These are phyloP conservation scores for Phocides pigmalion DNA, from an alignment of 1,140 invertebrate species.

Conservation along the genomic window DNA sequence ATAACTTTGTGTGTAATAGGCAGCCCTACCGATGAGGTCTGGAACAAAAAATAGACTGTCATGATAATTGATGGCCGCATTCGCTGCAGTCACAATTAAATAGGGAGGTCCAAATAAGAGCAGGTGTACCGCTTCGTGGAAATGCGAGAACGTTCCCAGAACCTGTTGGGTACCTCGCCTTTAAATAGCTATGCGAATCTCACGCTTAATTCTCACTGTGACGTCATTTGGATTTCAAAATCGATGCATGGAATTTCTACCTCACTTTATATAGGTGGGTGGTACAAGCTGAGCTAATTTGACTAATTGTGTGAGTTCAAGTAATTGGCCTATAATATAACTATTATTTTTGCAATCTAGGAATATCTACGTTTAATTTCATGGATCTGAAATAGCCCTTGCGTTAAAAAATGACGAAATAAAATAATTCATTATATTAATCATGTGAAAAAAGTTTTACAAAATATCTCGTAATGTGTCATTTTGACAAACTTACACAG, in stretches of 20 bases:
- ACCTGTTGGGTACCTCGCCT: conserved; percentile 53
- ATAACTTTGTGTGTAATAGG: background rate
- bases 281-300: background rate
- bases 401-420: too few species aligned
- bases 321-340: background rate
- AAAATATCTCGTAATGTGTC: too few species aligned
- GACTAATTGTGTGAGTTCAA: background rate
- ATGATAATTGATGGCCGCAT: conserved; percentile 69
- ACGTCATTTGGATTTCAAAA: conserved; percentile 56
- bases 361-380: too few species aligned
- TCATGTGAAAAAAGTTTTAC: too few species aligned
- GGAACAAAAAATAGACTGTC: conserved; percentile 55
- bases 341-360: too few species aligned
- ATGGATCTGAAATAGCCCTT: too few species aligned
- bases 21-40: conserved; percentile 20
- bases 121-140: conserved; percentile 69
- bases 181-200: conserved; percentile 51
- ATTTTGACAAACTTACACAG: too few species aligned
- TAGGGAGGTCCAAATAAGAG: conserved; percentile 60
- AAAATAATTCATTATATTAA: too few species aligned
- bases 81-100: conserved; percentile 69
- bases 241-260: conserved; percentile 15
- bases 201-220: conserved; percentile 38
- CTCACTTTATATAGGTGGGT: background rate
- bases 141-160: conserved; percentile 66